Conservation (phyloP, 1,140 invertebrate species). For the Drosophila nigrodunni region DNA sequence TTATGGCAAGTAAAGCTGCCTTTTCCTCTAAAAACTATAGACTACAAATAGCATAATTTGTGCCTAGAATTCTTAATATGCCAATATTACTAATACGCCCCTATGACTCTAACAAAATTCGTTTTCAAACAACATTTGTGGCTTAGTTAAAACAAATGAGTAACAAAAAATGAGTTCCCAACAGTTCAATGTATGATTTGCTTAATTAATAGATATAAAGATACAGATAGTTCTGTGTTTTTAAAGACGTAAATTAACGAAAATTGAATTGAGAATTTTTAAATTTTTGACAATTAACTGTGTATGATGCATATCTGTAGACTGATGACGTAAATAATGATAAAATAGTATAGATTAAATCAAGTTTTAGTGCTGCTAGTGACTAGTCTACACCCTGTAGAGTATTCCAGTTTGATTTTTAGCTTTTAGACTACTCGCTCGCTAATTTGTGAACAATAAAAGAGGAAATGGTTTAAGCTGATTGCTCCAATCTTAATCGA, state of each 20-base stretch:
- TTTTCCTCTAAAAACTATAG: no score
- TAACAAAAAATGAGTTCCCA: not conserved
- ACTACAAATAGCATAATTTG: not conserved
- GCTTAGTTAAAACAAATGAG: slow-evolving; percentile 7
- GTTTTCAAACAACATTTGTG: not conserved
- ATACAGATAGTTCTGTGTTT: slow-evolving; percentile 2
- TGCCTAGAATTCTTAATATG: not conserved
- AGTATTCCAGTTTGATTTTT: no score
- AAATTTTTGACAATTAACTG: slow-evolving; percentile 12
- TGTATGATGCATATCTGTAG: not conserved
- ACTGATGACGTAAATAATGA: slow-evolving; percentile 17
- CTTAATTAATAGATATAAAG: no score
- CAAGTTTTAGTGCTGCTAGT: not conserved
- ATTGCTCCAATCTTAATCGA: slow-evolving; percentile 24
- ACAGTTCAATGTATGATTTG: not conserved
- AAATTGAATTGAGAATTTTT: slow-evolving; percentile 4
- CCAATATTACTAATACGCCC: slow-evolving; percentile 13
- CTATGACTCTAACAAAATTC: not conserved
- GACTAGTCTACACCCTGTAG: not conserved
- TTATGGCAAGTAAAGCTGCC: no score
- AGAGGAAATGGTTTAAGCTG: slow-evolving; percentile 32
- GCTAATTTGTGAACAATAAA: slow-evolving; percentile 43
- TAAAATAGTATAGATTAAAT: not conserved
- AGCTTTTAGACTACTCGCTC: slow-evolving; percentile 18
- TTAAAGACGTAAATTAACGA: not conserved